phyloP scores from a whole-genome alignment of 2,797 vertebrate species.

The Chlorospingus flavigularis region DNA sequence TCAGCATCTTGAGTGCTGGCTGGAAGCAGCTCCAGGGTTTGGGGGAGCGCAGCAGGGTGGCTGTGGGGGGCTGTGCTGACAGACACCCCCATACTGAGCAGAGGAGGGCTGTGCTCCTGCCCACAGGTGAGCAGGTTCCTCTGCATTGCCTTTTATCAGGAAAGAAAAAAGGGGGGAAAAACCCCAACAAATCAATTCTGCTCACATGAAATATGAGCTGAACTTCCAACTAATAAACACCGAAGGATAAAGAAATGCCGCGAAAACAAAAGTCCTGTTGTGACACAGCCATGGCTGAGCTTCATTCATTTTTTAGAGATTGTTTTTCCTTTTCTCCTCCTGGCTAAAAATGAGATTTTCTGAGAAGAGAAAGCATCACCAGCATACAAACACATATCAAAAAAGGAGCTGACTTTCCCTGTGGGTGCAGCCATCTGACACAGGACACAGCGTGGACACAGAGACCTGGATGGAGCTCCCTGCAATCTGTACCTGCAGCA shows the following conservation, averaged over 20 bases:
- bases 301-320: constrained; percentile 26
- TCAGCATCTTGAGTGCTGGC: not conserved
- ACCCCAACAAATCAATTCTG: not conserved
- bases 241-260: constrained; percentile 6
- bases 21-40: not conserved
- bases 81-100: not conserved
- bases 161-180: not conserved
- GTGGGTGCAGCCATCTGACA: fast-evolving
- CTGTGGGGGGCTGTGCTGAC: not conserved
- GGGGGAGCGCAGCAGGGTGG: not conserved
- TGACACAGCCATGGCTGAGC: not conserved
- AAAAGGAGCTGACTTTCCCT: not conserved
- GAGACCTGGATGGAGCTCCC: not conserved
- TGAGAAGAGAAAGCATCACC: not conserved
- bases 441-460: fast-evolving
- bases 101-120: not conserved
- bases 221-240: not conserved
- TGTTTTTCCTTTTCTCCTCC: not conserved
- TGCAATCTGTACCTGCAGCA: not conserved
- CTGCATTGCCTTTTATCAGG: not conserved
- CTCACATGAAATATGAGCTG: not conserved
- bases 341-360: constrained; percentile 17
- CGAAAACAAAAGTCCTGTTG: not conserved
- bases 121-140: not conserved
- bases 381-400: not conserved